phyloP scores from a whole-genome alignment of 2,113 vertebrate species.

The Ciconia stormi region DNA sequence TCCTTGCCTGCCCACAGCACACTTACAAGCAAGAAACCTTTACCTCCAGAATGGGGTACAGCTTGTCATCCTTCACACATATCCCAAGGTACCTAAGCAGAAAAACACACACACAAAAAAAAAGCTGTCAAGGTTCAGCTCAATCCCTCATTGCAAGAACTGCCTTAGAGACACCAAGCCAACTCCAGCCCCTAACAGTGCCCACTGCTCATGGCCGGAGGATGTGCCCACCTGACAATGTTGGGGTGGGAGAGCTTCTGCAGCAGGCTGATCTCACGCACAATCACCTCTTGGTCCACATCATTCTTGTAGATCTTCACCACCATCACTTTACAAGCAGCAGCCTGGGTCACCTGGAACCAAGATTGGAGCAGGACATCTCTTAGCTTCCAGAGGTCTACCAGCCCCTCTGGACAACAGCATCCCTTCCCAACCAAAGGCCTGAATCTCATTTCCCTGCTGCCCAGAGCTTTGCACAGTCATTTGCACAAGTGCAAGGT shows the following conservation, averaged over 20 bases:
- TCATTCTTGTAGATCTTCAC: conserved; percentile 91
- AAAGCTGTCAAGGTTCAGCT: neutral
- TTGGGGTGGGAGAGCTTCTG: conserved; percentile 90
- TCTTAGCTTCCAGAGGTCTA: neutral
- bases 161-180: neutral
- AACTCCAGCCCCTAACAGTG: neutral
- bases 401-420: neutral
- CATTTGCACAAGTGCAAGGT: neutral
- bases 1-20: neutral
- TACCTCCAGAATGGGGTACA: conserved; percentile 89
- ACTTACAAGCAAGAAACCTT: neutral
- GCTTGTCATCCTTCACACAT: conserved; percentile 87
- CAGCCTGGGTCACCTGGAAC: conserved; percentile 78
- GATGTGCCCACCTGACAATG: conserved; percentile 81
- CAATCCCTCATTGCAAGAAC: neutral
- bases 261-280: conserved; percentile 87
- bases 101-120: neutral
- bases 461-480: neutral
- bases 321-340: conserved; percentile 83
- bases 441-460: neutral
- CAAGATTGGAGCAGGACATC: neutral
- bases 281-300: conserved; percentile 87
- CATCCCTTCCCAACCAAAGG: neutral
- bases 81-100: conserved; percentile 85
- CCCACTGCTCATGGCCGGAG: neutral